These are phyloP conservation scores for Uloborus plumipes DNA, from an alignment of 2,888 invertebrate species.

Conservation along the genomic window DNA sequence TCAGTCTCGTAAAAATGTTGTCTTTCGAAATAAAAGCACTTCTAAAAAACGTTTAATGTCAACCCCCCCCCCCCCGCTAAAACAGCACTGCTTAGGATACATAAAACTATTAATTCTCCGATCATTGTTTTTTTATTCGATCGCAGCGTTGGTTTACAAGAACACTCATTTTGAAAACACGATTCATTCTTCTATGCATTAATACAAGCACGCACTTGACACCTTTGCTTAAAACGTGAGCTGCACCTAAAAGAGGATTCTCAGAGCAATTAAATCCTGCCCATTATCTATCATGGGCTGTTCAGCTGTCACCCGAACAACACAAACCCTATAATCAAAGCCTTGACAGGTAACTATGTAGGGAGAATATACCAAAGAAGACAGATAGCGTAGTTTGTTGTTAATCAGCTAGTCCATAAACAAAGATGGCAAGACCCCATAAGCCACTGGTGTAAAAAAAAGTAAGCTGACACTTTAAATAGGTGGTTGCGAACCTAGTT, in stretches of 20 bases:
- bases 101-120: no score
- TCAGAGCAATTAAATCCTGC: constrained; percentile 13
- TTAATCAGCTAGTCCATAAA: constrained; percentile 6
- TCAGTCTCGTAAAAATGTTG: no score
- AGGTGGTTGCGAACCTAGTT: not conserved
- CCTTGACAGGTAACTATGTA: constrained; percentile 14
- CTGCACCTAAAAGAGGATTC: not conserved
- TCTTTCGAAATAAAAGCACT: no score
- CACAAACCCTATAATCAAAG: constrained; percentile 14
- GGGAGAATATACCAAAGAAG: not conserved
- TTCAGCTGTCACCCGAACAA: constrained; percentile 8
- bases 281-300: constrained; percentile 11
- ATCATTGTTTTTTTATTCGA: no score
- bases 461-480: constrained; percentile 14
- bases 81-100: constrained; percentile 5
- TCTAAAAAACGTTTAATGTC: no score
- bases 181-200: not conserved
- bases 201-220: constrained; percentile 16
- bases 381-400: constrained; percentile 6
- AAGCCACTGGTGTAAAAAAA: constrained; percentile 18
- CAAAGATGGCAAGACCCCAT: constrained; percentile 19
- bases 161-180: no score
- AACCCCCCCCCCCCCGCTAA: no score
- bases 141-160: no score
- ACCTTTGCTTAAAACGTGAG: constrained; percentile 1